A percentile compares a stretch with the other conserved stretches of the same genome.
Evolutionary conservation across 2,888 invertebrate genomes (phyloP).

Genomic region (Scaptomyza parva): DNA sequence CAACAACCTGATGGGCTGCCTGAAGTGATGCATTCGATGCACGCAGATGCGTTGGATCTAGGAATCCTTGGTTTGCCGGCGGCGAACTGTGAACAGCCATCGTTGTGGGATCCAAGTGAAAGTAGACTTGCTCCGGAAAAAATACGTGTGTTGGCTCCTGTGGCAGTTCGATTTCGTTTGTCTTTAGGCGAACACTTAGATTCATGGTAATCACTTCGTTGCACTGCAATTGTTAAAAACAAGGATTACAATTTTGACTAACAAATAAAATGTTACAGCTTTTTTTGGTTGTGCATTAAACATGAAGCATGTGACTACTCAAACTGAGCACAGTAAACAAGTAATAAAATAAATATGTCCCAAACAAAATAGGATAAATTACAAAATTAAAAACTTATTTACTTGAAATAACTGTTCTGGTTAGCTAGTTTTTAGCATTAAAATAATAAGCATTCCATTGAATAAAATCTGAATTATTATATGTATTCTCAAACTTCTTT

Average conservation of each 20-base stretch:
- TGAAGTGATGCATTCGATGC: conserved; percentile 80
- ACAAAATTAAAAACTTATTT: not conserved
- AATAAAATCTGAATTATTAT: too few species aligned
- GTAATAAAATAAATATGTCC: not conserved
- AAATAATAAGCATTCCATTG: not conserved
- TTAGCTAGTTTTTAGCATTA: too few species aligned
- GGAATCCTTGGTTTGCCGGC: conserved; percentile 58
- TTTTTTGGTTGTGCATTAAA: conserved; percentile 19
- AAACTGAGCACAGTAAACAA: not conserved
- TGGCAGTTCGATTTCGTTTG: conserved; percentile 85
- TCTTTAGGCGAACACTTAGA: conserved; percentile 85
- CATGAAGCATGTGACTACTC: conserved; percentile 61
- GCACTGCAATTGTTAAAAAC: conserved; percentile 81
- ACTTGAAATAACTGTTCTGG: not conserved
- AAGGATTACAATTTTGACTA: conserved; percentile 18
- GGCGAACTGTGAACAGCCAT: conserved; percentile 64
- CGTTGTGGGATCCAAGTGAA: conserved; percentile 75
- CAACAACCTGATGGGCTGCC: conserved; percentile 44
- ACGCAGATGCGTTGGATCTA: conserved; percentile 71
- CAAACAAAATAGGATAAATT: not conserved
- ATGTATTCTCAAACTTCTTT: too few species aligned
- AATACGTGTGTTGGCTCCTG: conserved; percentile 75
- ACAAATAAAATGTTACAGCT: not conserved
- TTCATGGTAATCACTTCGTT: conserved; percentile 85
- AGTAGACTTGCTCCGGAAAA: conserved; percentile 77